A percentile compares a stretch with the other conserved stretches of the same genome.
Conservation (phyloP, 2,888 invertebrate genomes). For the Tiphia femorata region DNA sequence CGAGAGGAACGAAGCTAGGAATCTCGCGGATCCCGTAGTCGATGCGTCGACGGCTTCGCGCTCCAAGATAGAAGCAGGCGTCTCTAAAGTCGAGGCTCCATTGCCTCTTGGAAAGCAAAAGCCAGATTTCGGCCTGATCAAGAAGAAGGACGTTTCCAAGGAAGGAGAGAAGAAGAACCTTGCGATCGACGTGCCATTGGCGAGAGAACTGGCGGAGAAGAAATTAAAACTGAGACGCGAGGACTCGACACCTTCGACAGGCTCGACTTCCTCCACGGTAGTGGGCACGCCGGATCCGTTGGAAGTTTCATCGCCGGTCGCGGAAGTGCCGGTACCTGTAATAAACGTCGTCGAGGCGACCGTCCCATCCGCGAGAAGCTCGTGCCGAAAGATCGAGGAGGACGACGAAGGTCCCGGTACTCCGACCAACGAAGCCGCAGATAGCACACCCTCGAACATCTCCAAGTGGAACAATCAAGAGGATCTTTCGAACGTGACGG, state of each 20-base stretch:
- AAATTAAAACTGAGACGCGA: background rate
- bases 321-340: slow-evolving; percentile 32
- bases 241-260: slow-evolving; percentile 14
- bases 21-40: background rate
- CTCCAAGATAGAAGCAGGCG: background rate
- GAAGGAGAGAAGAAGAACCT: background rate
- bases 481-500: slow-evolving; percentile 54
- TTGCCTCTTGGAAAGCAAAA: background rate
- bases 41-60: background rate
- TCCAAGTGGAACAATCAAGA: slow-evolving; percentile 59
- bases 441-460: slow-evolving; percentile 41
- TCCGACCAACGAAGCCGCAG: slow-evolving; percentile 55
- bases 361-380: slow-evolving; percentile 10
- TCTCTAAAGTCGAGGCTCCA: background rate
- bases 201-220: background rate
- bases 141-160: background rate
- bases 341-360: slow-evolving; percentile 43
- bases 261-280: slow-evolving; percentile 1
- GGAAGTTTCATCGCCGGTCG: slow-evolving; percentile 15
- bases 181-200: background rate
- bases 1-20: slow-evolving; percentile 14
- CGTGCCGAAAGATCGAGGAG: slow-evolving; percentile 22
- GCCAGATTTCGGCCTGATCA: background rate
- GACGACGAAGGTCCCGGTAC: slow-evolving; percentile 50
- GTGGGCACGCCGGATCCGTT: slow-evolving; percentile 17